Evolutionary conservation across 2,888 invertebrate species (phyloP), one percentile per base, ranked within the genome.

Genomic region (Amiota minor): DNA sequence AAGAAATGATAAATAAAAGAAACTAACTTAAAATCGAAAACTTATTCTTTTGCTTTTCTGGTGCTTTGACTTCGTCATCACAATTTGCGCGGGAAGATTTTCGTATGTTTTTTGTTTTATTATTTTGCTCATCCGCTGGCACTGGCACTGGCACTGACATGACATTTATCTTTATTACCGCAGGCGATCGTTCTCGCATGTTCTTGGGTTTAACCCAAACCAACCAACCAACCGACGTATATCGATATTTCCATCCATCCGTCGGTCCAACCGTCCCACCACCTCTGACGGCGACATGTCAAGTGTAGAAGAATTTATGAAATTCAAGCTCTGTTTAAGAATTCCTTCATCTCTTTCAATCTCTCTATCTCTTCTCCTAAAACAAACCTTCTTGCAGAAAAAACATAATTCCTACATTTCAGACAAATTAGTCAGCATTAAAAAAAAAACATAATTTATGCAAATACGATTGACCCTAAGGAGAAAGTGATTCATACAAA

Each of bases 81-180:
- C 2, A n/a, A 35, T 14, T 12, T 45, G 23, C n/a, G 14, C 62
- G 35, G 35, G 35, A 35, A 35, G 6, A 35, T 35, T 6, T 35
- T 35, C 35, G 35, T 35, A 35, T 35, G 4, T 35, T 35, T 35
- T 35, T 35, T 35, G 35, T 62, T 9, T 9, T 23, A 18, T 59
- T 6, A 20, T 59, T 59, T 20, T 12, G 23, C 20, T 23, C 23
- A 20, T 45, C 45, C 45, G 62, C 45, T 45, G 45, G 59, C 23
- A 20, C 23, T 23, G 23, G 23, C 56, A 20, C 81, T 80, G 73
- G 71, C 69, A 79, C 76, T 79, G 81, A 74, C 82, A 59, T 49
- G 78, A 80, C 82, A 83, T 83, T 83, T 85, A 83, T 83, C 83
- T 83, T 83, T 84, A 83, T 83, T 84, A 85, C 84, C 69, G 85